These are phyloP conservation scores for Gallinago nigripennis DNA, from an alignment of 2,797 vertebrate species.

Conservation along the genomic window DNA sequence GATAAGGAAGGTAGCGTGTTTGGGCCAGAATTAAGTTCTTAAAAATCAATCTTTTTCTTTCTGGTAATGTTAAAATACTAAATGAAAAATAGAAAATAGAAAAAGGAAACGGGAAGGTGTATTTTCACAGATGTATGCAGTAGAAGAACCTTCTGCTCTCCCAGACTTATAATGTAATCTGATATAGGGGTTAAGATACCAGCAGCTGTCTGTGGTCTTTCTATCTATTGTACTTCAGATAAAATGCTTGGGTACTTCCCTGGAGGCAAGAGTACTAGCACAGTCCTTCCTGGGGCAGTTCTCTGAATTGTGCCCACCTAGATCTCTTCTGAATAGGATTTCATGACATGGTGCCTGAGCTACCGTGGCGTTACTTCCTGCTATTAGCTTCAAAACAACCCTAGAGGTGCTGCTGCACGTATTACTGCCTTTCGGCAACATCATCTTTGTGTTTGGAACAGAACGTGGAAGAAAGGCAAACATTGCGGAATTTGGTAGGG, in stretches of 20 bases:
- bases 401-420: not conserved
- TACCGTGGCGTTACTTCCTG: not conserved
- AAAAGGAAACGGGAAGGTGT: not conserved
- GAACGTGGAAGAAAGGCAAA: not conserved
- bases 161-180: not conserved
- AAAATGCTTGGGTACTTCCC: not conserved
- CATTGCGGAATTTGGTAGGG: not conserved
- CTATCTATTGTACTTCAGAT: not conserved
- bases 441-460: not conserved
- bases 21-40: not conserved
- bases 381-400: not conserved
- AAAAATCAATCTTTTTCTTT: not conserved
- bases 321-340: not conserved
- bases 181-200: not conserved
- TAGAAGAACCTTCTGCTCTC: not conserved
- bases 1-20: not conserved
- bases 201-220: not conserved
- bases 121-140: not conserved
- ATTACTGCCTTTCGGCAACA: not conserved
- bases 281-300: not conserved
- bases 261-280: not conserved
- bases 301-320: not conserved
- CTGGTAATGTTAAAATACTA: not conserved
- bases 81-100: not conserved
- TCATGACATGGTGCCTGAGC: not conserved